A percentile compares a stretch with the other conserved stretches of the same genome.
Conservation (phyloP, 2,888 invertebrate species). For the Pyrrhia umbra region DNA sequence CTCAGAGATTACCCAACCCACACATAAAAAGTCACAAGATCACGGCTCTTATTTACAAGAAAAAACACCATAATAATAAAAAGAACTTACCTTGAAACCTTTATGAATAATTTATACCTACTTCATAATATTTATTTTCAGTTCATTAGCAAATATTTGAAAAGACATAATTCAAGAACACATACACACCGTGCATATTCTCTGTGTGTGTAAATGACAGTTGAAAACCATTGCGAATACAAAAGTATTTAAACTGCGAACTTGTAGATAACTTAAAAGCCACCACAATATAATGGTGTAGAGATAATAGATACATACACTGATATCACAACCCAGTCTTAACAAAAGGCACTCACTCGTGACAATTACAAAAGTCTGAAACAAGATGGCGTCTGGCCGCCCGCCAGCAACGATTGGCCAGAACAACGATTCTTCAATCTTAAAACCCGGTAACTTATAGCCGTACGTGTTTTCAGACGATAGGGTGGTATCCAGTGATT, state of each 20-base stretch:
- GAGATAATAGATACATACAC: too few species aligned
- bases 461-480: conserved; percentile 44
- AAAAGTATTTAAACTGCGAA: too few species aligned
- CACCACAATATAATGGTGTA: too few species aligned
- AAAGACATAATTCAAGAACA: not conserved
- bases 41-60: too few species aligned
- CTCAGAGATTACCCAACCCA: too few species aligned
- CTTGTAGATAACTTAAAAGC: not conserved
- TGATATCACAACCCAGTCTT: conserved; percentile 6
- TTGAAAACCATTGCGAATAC: not conserved
- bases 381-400: conserved; percentile 41
- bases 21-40: too few species aligned
- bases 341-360: conserved; percentile 8
- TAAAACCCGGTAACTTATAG: conserved; percentile 41
- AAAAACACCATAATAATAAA: too few species aligned
- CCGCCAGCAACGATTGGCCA: conserved; percentile 40
- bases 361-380: conserved; percentile 17
- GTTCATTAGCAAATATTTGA: not conserved
- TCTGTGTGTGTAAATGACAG: too few species aligned
- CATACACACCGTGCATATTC: too few species aligned
- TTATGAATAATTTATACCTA: too few species aligned
- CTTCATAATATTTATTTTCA: not conserved
- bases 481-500: conserved; percentile 36
- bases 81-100: too few species aligned
- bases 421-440: conserved; percentile 27